Evolutionary conservation across 2,888 invertebrate species (phyloP), one percentile per base, ranked within the genome.

Genomic region (Laothoe populi): DNA sequence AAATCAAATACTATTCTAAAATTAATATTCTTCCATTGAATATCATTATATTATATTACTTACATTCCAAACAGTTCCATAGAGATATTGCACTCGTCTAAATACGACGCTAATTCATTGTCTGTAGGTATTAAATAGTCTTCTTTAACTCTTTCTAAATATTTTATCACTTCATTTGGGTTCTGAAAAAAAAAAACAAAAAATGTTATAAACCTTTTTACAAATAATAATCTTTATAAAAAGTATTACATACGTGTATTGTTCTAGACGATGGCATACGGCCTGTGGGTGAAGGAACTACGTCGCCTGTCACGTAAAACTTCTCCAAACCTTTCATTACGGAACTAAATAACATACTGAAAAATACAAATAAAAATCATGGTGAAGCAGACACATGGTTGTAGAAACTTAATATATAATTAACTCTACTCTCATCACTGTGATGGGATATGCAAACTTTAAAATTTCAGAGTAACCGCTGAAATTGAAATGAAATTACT

Each of bases 51-150:
- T n/a, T n/a, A n/a, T n/a, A n/a, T n/a, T 63, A 92, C 95, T 93
- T 84, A 97, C 97, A 97, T 97, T 80, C 97, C 97, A 83, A 97
- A 97, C 42, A 97, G 93, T 74, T 97, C 96, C 78, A 97, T 94
- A n/a, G 96, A 95, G 73, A 97, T 96, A 75, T 96, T 96, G 74
- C 96, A 90, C 59, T 94, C 89, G 48, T 94, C 92, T 59, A 97
- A 88, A 88, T 96, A 96, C 65, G 92, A 70, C 87, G 95, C 86
- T 21, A 92, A 64, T 63, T 90, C 90, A 0, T 78, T 69, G 66
- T 92, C 92, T n/a, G 86, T 61, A 48, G 94, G 94, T 68, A 94
- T 92, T 63, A 97, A 86, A 64, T 95, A 94, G 67, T 95, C 94
- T 70, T 96, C 95, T 57, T 92, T 87, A 35, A 95, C 93, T 53